Base-by-base conservation (phyloP, 1,140 invertebrate genomes). In the Lepidurus apus region DNA sequence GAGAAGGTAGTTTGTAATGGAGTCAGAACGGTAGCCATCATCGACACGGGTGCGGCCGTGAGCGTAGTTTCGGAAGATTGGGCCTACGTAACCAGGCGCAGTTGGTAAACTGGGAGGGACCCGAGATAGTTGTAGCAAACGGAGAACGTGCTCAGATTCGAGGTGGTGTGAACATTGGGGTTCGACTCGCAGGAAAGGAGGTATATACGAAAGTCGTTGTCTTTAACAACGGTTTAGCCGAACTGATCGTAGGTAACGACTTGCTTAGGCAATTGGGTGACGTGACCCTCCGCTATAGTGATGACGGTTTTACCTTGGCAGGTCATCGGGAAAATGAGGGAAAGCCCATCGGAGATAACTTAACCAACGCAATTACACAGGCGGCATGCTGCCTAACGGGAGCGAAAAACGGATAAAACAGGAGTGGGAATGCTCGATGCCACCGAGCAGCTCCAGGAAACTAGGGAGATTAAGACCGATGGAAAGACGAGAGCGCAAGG, bases 241-340 rank as follows among this genome's bases (percentile, higher is more conserved):
- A 74, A 26, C 42, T 74, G 17, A 10, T 74, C 9, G 24, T 74
- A n/a, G 73, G 73, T 26, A n/a, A n/a, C 8, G 73, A 74, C 17
- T 10, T 34, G 17, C 17, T 74, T 7, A 8, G 8, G 24, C 7
- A 74, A 74, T 74, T 74, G 73, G 17, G 17, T 21, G 73, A n/a
- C 21, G 42, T 8, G 42, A 26, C 42, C 9, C 73, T 10, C 73
- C 7, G 17, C 4, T 9, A 74, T 26, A 8, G 8, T 0, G 73
- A 21, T 34, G 8, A 17, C 7, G 17, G 73, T 74, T 34, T 34
- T 78, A 76, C 84, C 34, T 88, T 86, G 86, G 82, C 86, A n/a
- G 85, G 83, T 7, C 85, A 85, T 34, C 77, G 87, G 6, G 84
- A 86, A 78, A 82, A 88, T 75, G 85, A 85, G 0, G 80, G 80